phyloP scores from a whole-genome alignment of 23 tunicate species.

The Ciona savignyi region DNA sequence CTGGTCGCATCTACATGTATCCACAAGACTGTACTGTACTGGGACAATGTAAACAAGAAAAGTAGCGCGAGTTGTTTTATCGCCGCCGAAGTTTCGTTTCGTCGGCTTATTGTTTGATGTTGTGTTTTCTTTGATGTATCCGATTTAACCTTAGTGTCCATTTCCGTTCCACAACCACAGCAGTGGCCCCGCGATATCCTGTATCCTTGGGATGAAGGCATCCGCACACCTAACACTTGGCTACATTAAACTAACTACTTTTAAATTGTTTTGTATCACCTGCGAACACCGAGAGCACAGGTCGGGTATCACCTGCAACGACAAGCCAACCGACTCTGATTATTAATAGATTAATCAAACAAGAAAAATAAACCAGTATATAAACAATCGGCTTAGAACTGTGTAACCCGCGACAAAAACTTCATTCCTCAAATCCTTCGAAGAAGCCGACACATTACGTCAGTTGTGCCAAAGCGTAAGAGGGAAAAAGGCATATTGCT shows the following conservation, averaged over 20 bases:
- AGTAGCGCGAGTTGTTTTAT: background rate
- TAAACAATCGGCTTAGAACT: too few species aligned
- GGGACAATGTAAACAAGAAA: background rate
- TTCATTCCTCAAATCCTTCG: too few species aligned
- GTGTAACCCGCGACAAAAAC: too few species aligned
- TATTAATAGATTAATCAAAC: too few species aligned
- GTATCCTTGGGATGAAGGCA: background rate
- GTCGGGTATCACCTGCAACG: too few species aligned
- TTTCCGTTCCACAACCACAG: background rate
- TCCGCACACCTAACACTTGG: background rate
- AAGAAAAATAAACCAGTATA: too few species aligned
- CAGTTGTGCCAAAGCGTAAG: background rate
- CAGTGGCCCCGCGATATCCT: background rate
- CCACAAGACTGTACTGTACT: background rate
- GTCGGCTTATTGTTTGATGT: background rate
- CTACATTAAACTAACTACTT: background rate
- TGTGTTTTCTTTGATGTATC: background rate
- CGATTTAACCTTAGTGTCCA: background rate
- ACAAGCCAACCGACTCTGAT: background rate
- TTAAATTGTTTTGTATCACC: too few species aligned
- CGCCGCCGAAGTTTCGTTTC: background rate
- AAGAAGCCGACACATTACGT: too few species aligned
- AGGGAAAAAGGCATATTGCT: background rate
- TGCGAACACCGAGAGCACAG: too few species aligned
- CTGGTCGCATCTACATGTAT: background rate